Conservation (phyloP, 2,888 invertebrate genomes). For the Cetonia aurata region DNA sequence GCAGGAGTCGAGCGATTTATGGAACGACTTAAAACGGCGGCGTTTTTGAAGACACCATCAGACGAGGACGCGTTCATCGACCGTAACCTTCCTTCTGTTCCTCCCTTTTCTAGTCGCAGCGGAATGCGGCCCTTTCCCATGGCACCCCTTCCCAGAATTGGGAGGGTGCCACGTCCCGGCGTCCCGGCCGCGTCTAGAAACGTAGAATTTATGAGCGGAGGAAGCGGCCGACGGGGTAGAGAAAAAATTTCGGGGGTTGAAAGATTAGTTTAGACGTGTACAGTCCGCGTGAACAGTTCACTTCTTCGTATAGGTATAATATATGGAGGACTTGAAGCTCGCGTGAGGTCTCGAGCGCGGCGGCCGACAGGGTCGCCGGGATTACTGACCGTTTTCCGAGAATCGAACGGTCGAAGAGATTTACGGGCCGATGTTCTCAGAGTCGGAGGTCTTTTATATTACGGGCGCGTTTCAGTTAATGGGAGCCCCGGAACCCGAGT, state of each 20-base stretch:
- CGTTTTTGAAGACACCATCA: not conserved
- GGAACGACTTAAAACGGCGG: not conserved
- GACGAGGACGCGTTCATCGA: no score
- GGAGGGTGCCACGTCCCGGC: conserved; percentile 3
- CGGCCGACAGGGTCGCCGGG: conserved; percentile 49
- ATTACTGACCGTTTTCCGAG: conserved; percentile 51
- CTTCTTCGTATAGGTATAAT: no score
- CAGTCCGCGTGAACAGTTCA: not conserved
- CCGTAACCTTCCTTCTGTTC: not conserved
- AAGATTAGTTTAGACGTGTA: conserved; percentile 17
- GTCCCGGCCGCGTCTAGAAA: conserved; percentile 9
- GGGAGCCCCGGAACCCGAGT: not conserved
- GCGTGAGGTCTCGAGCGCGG: conserved; percentile 22
- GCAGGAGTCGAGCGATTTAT: conserved; percentile 27
- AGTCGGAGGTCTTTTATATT: not conserved
- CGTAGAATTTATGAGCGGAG: conserved; percentile 10
- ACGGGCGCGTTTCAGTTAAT: not conserved
- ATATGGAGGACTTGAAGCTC: not conserved
- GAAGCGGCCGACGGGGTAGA: no score
- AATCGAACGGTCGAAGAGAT: conserved; percentile 41
- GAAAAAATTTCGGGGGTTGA: conserved; percentile 18
- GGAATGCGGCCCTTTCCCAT: conserved; percentile 5
- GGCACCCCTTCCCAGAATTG: conserved; percentile 28
- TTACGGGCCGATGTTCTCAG: conserved; percentile 6
- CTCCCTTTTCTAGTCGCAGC: not conserved